These are phyloP conservation scores for Hipparchia semele DNA, from an alignment of 2,888 invertebrate genomes.

Conservation along the genomic window DNA sequence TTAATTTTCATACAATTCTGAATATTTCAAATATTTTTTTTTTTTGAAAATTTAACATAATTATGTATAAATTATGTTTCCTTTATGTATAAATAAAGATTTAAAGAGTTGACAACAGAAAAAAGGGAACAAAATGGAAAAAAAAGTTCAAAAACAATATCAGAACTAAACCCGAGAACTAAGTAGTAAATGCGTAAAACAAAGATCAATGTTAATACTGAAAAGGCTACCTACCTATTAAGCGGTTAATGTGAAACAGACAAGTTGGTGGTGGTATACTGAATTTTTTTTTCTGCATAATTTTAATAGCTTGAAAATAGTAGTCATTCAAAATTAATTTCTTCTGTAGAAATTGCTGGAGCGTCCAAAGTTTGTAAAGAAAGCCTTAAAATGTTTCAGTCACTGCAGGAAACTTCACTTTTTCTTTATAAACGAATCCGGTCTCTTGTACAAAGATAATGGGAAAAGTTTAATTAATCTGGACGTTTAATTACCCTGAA, in stretches of 20 bases:
- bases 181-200: no score
- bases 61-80: no score
- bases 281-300: no score
- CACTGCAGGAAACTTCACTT: conserved; percentile 27
- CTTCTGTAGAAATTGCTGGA: not conserved
- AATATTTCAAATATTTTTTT: no score
- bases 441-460: conserved; percentile 16
- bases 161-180: no score
- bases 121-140: no score
- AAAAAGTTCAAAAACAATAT: no score
- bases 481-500: conserved; percentile 22
- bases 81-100: no score
- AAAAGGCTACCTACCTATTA: not conserved
- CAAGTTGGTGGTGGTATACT: not conserved
- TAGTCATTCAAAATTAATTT: not conserved
- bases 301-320: not conserved
- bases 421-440: conserved; percentile 8
- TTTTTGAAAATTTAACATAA: no score
- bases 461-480: conserved; percentile 25
- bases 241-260: not conserved
- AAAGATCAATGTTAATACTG: no score
- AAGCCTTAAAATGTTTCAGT: conserved; percentile 22
- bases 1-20: not conserved
- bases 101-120: no score
- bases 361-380: not conserved